Evolutionary conservation across 2,113 vertebrate genomes (phyloP).

Genomic region (Rhombomys opimus): DNA sequence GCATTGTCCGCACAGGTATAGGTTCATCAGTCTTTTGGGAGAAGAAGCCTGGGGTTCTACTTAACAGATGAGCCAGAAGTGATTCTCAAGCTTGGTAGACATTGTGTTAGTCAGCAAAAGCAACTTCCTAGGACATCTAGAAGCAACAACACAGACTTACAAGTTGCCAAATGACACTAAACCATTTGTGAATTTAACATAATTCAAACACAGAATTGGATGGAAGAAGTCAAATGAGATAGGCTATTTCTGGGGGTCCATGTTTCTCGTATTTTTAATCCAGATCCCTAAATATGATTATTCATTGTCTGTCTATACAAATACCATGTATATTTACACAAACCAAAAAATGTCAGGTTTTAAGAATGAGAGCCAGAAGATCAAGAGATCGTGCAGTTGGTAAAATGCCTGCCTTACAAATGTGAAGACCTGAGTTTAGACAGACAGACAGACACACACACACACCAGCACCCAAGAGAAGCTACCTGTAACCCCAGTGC

Average conservation of each 20-base stretch:
- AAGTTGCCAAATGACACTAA: not conserved
- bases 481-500: not conserved
- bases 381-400: not conserved
- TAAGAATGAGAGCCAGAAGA: not conserved
- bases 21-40: not conserved
- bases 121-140: not conserved
- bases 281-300: constrained; percentile 10
- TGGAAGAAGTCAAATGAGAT: not conserved
- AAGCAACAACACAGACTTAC: not conserved
- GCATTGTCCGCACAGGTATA: not conserved
- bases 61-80: not conserved
- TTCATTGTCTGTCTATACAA: not conserved
- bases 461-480: not conserved
- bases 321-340: not conserved
- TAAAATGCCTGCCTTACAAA: not conserved
- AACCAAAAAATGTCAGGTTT: constrained; percentile 4
- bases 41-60: not conserved
- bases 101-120: not conserved
- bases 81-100: not conserved
- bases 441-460: not conserved
- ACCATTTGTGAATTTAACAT: not conserved
- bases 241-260: not conserved
- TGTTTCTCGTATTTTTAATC: constrained; percentile 9
- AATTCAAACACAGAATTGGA: constrained; percentile 1
- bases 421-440: not conserved